Evolutionary conservation across 1,140 invertebrate genomes (phyloP).

Genomic region (Formica exsecta): DNA sequence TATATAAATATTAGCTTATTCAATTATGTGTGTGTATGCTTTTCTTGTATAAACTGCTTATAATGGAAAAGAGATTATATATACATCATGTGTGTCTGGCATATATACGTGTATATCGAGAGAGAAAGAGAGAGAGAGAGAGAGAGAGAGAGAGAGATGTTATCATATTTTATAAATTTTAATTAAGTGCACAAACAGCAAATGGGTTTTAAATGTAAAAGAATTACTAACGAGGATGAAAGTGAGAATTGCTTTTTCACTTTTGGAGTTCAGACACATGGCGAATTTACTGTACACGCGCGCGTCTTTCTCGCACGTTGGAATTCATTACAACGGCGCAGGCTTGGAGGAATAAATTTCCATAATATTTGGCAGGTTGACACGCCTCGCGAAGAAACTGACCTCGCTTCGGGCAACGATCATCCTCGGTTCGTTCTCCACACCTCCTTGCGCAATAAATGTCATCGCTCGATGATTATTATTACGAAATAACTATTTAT

Average conservation of each 20-base stretch:
- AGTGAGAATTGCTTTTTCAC: constrained; percentile 71
- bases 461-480: constrained; percentile 40
- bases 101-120: too few species aligned
- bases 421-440: constrained; percentile 49
- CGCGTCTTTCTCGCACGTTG: constrained; percentile 51
- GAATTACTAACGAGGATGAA: constrained; percentile 69
- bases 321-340: constrained; percentile 79
- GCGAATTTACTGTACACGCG: constrained; percentile 59
- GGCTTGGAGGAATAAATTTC: constrained; percentile 81
- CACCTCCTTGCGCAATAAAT: constrained; percentile 46
- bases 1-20: background rate
- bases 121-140: too few species aligned
- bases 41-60: background rate
- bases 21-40: background rate
- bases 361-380: constrained; percentile 84
- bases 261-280: constrained; percentile 35
- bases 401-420: constrained; percentile 74
- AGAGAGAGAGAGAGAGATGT: background rate
- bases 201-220: constrained; percentile 48
- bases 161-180: constrained; percentile 25
- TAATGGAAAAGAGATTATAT: background rate
- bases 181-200: background rate
- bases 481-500: constrained; percentile 41
- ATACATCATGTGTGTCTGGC: background rate
- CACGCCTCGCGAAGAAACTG: constrained; percentile 78